A percentile compares a stretch with the other conserved stretches of the same genome.
Evolutionary conservation across 2,113 vertebrate species (phyloP).

Genomic region (Tringa solitaria): DNA sequence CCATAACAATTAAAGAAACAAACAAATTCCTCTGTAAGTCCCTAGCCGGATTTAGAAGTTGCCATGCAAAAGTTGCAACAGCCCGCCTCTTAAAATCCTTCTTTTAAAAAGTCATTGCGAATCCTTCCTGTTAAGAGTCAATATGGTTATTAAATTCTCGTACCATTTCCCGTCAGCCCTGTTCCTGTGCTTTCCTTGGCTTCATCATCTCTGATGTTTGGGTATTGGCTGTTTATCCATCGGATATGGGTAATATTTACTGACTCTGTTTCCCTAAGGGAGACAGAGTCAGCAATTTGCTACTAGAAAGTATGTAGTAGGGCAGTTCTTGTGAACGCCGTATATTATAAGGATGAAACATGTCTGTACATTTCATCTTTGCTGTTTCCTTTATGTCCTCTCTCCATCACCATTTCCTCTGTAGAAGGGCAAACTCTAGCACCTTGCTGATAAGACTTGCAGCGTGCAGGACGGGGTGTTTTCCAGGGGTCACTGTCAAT

Average conservation of each 20-base stretch:
- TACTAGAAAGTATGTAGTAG: neutral
- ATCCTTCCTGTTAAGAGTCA: neutral
- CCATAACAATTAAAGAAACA: slow-evolving; percentile 13
- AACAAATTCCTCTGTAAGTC: neutral
- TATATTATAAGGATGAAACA: neutral
- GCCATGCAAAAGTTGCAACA: neutral
- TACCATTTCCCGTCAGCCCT: neutral
- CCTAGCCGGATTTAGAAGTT: neutral
- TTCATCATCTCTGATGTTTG: neutral
- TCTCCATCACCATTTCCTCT: neutral
- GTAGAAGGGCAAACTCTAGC: neutral
- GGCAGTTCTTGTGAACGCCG: neutral
- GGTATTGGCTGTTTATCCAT: neutral
- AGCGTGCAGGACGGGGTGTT: accelerated
- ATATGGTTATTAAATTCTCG: neutral
- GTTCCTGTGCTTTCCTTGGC: neutral
- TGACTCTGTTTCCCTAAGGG: neutral
- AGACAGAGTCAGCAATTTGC: neutral
- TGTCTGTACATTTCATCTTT: neutral
- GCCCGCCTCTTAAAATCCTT: neutral
- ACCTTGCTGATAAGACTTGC: neutral
- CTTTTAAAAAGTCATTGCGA: neutral
- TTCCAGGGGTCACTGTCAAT: neutral
- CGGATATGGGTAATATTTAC: neutral
- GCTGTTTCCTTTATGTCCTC: neutral